A percentile compares a stretch with the other conserved stretches of the same genome.
Evolutionary conservation across 2,113 vertebrate genomes (phyloP).

Genomic region (Falcunculus frontatus): DNA sequence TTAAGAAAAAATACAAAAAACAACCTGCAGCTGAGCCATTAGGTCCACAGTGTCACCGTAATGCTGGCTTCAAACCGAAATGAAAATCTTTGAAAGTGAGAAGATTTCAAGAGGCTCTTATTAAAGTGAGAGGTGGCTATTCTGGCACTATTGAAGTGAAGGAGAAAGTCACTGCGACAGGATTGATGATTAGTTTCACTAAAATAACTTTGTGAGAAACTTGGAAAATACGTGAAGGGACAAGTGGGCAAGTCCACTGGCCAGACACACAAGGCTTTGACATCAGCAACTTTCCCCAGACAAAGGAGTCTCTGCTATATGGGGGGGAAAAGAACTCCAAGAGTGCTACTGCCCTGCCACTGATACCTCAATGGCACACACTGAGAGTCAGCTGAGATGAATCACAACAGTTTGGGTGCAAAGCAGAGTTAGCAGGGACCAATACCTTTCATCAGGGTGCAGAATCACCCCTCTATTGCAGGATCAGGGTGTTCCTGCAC

Average conservation of each 20-base stretch:
- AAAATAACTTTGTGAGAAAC: not conserved
- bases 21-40: not conserved
- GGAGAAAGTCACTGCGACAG: not conserved
- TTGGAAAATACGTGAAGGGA: not conserved
- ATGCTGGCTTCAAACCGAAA: not conserved
- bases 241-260: not conserved
- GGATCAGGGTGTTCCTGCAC: not conserved
- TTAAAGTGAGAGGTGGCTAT: not conserved
- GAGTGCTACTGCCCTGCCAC: not conserved
- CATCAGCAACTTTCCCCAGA: not conserved
- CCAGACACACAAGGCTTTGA: not conserved
- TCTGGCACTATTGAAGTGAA: not conserved
- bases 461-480: not conserved
- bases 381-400: not conserved
- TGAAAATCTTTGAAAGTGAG: not conserved
- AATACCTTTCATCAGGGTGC: not conserved
- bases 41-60: not conserved
- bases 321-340: not conserved
- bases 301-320: rapidly evolving
- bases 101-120: not conserved
- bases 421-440: not conserved
- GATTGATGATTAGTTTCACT: not conserved
- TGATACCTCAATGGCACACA: not conserved
- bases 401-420: not conserved
- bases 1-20: not conserved